These are phyloP conservation scores for Xiphophorus hellerii DNA, from an alignment of 2,113 vertebrate species.

Conservation along the genomic window DNA sequence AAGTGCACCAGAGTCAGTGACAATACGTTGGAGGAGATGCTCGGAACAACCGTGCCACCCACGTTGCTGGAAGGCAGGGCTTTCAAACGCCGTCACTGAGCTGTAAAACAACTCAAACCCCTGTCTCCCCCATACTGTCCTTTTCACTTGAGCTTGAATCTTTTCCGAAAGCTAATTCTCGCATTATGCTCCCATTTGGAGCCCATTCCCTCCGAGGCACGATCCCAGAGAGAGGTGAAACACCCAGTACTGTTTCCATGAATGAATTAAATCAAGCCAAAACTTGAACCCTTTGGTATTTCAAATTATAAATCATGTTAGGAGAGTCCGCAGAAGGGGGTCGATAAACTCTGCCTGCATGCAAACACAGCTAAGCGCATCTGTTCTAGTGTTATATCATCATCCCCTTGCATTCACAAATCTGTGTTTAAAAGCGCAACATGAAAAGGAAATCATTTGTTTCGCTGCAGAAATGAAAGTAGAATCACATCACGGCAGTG, in stretches of 20 bases:
- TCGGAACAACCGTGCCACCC: conserved; percentile 94
- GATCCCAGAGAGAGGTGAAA: conserved; percentile 36
- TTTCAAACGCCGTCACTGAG: conserved; percentile 94
- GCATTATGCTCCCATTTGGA: conserved; percentile 60
- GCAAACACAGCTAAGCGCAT: conserved; percentile 52
- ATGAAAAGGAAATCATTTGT: conserved; percentile 44
- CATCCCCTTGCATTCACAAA: conserved; percentile 15
- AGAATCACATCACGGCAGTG: conserved; percentile 45
- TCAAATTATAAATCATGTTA: conserved; percentile 66
- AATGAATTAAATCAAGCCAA: conserved; percentile 58
- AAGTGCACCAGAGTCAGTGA: conserved; percentile 94
- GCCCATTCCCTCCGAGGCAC: conserved; percentile 43
- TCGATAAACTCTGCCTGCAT: neutral
- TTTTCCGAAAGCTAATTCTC: conserved; percentile 66
- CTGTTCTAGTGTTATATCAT: conserved; percentile 36
- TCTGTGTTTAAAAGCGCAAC: conserved; percentile 13
- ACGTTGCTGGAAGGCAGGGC: conserved; percentile 93
- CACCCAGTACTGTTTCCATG: conserved; percentile 60
- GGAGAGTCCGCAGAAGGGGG: neutral
- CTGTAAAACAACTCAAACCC: conserved; percentile 96
- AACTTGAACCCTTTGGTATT: conserved; percentile 46
- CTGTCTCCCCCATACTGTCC: conserved; percentile 94
- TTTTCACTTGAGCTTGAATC: conserved; percentile 88
- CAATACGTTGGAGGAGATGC: conserved; percentile 92
- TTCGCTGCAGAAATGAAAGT: conserved; percentile 47